Evolutionary conservation across 1,140 invertebrate genomes (phyloP), one percentile per base, ranked within the genome.

Genomic region (Bathynomus jamesi): DNA sequence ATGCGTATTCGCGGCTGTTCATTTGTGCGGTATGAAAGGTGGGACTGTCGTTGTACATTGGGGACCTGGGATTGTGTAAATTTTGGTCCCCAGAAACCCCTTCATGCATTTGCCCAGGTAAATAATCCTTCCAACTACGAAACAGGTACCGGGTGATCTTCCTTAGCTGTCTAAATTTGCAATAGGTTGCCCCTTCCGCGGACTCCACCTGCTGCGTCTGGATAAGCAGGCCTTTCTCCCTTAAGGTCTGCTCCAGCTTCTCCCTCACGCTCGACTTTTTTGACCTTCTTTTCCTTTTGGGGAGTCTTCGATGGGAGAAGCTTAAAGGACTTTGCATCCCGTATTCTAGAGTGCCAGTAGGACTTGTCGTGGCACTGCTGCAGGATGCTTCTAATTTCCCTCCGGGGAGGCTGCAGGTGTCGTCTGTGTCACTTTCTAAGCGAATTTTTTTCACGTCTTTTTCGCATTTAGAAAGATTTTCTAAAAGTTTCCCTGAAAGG

Each of bases 81-180:
- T 53, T n/a, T 69, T 64, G 30, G 64, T 64, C 60, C 69, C 74
- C 32, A 80, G 78, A 10, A 80, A 75, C 72, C 80, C 79, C 62
- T 80, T 91, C n/a, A n/a, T n/a, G n/a, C n/a, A n/a, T n/a, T n/a
- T n/a, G n/a, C 0, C 79, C 62, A 80, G 93, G 93, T 24, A 96
- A 84, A 81, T 95, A 94, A 81, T 95, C 91, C 80, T 94, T 94
- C 93, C 93, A 96, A 79, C 91, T 94, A 68, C 93, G 85, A 78
- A 95, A 94, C 60, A 95, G 83, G 81, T 96, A 96, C 29, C 93
- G 85, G 0, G 93, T 96, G 78, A 95, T 95, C 80, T 95, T 96
- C 72, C 92, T 85, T 11, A 96, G 82, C 79, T 95, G 93, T 60
- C 93, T 84, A 80, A 96, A 96, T 81, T 96, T 96, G 82, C 93